Conservation (phyloP, 2,113 vertebrate species). For the Phocoena phocoena region DNA sequence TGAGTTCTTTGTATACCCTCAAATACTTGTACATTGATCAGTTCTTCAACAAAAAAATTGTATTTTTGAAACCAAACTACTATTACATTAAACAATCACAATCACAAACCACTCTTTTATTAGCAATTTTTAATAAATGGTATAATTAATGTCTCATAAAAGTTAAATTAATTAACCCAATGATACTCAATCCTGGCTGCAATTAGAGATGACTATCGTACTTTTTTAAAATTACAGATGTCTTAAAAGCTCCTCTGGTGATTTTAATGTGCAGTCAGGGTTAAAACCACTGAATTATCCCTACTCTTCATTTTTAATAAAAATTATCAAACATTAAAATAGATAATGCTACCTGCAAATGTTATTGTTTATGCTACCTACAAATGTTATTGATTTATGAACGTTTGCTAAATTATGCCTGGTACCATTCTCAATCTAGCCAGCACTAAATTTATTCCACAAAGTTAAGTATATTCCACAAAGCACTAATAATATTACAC, state of each 20-base stretch:
- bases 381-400: not conserved
- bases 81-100: not conserved
- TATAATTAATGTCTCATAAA: not conserved
- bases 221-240: not conserved
- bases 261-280: not conserved
- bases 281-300: not conserved
- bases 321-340: not conserved
- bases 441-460: not conserved
- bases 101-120: not conserved
- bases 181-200: not conserved
- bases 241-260: not conserved
- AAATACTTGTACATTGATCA: not conserved
- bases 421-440: not conserved
- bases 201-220: not conserved
- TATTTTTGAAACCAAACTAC: not conserved
- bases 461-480: not conserved
- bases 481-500: not conserved
- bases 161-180: not conserved
- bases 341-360: not conserved
- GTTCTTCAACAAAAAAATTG: not conserved
- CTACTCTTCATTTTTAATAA: not conserved
- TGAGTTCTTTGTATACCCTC: not conserved
- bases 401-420: not conserved
- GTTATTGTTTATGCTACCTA: not conserved
- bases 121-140: not conserved